Conservation (phyloP, 2,888 invertebrate species). For the Nephrotoma guestfalica region DNA sequence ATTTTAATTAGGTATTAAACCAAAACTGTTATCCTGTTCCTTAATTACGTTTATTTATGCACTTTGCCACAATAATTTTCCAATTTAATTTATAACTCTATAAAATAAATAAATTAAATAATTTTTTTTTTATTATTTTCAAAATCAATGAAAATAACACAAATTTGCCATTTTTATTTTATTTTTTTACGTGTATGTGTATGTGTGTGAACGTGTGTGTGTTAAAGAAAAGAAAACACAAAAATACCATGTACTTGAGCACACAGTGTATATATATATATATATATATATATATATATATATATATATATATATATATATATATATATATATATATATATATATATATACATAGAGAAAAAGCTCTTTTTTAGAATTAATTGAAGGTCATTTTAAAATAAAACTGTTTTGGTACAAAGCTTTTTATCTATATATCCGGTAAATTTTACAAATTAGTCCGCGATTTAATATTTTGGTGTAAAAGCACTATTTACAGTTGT, state of each 20-base stretch:
- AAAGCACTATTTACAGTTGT: too few relatives aligned
- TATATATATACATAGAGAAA: neutral
- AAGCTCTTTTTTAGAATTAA: conserved; percentile 1
- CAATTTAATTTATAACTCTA: neutral
- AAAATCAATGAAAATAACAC: conserved; percentile 1
- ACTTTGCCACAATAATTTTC: neutral
- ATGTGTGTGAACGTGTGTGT: neutral
- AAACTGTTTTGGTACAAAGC: neutral
- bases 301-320: neutral
- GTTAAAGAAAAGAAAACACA: neutral
- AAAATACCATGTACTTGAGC: neutral
- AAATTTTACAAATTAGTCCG: too few relatives aligned
- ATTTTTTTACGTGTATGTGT: neutral
- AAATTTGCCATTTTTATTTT: conserved; percentile 2
- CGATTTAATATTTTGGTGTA: too few relatives aligned
- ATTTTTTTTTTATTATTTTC: neutral
- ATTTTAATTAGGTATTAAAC: neutral
- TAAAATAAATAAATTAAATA: neutral
- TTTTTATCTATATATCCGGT: neutral
- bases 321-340: neutral
- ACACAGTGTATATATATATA: neutral
- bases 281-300: neutral
- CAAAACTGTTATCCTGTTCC: neutral
- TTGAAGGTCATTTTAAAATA: conserved; percentile 2
- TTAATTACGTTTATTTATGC: neutral